Base-by-base conservation (phyloP, 2,113 vertebrate species). In the Periophthalmodon schlosseri region DNA sequence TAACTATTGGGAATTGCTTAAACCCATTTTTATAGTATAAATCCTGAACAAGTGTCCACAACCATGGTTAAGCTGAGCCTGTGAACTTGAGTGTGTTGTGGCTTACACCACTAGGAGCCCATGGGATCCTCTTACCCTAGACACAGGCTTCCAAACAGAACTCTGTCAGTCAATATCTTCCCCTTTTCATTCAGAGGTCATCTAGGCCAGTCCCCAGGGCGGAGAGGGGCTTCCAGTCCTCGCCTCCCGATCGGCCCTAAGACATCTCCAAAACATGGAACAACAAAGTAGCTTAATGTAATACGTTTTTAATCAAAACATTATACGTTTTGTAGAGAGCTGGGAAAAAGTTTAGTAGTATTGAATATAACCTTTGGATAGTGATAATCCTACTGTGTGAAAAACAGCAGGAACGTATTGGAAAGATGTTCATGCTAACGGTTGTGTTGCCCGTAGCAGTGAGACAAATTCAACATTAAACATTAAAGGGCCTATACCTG, bases 101-200 rank as follows among this genome's bases (percentile, higher is more conserved):
- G 34, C 16, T 65, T n/a, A 44, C 34, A n/a, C 33, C 39, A 68
- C 44, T 15, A 73, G 64, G 74, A 70, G 21, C 54, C 4, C 2
- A 4, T 56, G 58, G 75, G 65, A 76, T 90, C 81, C 44, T 4
- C 72, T 90, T 88, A 73, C 82, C 21, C 20, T 20, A 33, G 34
- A 50, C 84, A 77, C 75, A 68, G 79, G 72, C 83, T 79, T 87
- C 84, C 75, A 72, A 82, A 82, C 81, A 84, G 58, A 60, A 64
- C 47, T 63, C 70, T 78, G 84, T 81, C 80, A 85, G 81, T 86
- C 81, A 86, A 76, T 84, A 88, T 85, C 82, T 76, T 68, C 74
- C 65, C 2, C 77, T 72, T 73, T 84, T 89, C 79, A 84, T 54
- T 1, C 65, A 74, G 70, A 76, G 81, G 81, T 88, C 86, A 87